Evolutionary conservation across 2,888 invertebrate species (phyloP), one percentile per base, ranked within the genome.

Genomic region (Lasioglossum pauxillum): DNA sequence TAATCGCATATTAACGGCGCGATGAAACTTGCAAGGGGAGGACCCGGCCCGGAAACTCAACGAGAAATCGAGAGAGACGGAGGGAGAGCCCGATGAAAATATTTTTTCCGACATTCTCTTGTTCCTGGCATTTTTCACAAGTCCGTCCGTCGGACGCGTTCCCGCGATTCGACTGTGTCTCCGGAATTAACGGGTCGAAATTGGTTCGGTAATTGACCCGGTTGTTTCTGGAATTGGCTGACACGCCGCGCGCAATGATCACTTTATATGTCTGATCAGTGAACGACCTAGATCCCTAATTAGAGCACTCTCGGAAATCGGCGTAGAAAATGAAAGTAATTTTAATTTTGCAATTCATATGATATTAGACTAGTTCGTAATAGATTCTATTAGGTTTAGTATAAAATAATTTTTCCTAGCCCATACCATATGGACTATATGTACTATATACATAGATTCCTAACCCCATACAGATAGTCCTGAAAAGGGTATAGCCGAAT

Each of bases 141-240:
- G 46, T 2, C 19, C 0, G n/a, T 5, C 23, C 23, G 53, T 23
- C 53, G 23, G 3, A 23, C 53, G 10, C 53, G 60, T 60, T 0
- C 5, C 23, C 19, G 23, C 35, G 49, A 67, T 46, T 67, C 5
- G 4, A 19, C 60, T 27, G 44, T 27, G 80, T 73, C 69, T 75
- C 19, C 27, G 49, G 27, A 81, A 88, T 88, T 81, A 83, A 75
- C 64, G 57, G 67, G 57, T 14, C 57, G 67, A 86, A 78, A 67
- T 73, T 71, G 38, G 23, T 16, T 1, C 69, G 64, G 49, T 71
- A 83, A 80, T 49, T 73, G 64, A 73, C 2, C 31, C 57, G 41
- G 57, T 75, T 71, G 67, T 83, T 80, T 76, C 44, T 71, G 53
- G 49, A 53, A 57, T 46, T 57, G 84, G 16, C 74, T 69, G 80